These are phyloP conservation scores for Lagopus muta DNA, from an alignment of 2,113 vertebrate species.

Conservation along the genomic window DNA sequence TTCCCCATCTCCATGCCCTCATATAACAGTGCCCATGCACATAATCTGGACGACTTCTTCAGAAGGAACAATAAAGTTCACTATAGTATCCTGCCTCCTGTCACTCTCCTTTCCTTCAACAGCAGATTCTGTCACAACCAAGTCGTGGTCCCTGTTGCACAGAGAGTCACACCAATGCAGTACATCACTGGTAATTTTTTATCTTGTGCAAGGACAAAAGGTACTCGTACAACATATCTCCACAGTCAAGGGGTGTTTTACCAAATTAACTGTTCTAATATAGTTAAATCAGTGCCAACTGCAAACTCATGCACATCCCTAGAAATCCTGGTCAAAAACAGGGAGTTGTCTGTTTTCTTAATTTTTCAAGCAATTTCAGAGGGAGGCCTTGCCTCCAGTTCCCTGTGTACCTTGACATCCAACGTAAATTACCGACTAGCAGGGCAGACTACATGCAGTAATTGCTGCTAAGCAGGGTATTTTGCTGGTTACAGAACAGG, in stretches of 20 bases:
- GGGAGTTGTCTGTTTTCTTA: not conserved
- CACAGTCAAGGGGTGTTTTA: rapidly evolving
- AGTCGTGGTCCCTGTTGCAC: not conserved
- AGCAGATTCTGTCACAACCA: not conserved
- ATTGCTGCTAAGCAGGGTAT: not conserved
- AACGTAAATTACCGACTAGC: not conserved
- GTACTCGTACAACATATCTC: not conserved
- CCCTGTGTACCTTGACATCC: not conserved
- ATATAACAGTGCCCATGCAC: not conserved
- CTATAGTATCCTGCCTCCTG: not conserved
- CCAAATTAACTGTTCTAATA: not conserved
- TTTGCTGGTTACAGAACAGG: not conserved
- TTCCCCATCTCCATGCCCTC: not conserved
- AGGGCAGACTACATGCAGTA: not conserved
- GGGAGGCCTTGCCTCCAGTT: not conserved
- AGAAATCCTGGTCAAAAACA: not conserved
- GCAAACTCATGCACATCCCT: not conserved
- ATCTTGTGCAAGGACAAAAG: not conserved
- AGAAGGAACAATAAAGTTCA: not conserved
- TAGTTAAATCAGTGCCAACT: not conserved
- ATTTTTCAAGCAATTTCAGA: not conserved
- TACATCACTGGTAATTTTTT: not conserved
- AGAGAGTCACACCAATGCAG: not conserved
- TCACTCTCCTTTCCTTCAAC: not conserved
- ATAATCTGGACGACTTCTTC: not conserved